Evolutionary conservation across 2,888 invertebrate species (phyloP).

Genomic region (Acanthosepion pharaonis): DNA sequence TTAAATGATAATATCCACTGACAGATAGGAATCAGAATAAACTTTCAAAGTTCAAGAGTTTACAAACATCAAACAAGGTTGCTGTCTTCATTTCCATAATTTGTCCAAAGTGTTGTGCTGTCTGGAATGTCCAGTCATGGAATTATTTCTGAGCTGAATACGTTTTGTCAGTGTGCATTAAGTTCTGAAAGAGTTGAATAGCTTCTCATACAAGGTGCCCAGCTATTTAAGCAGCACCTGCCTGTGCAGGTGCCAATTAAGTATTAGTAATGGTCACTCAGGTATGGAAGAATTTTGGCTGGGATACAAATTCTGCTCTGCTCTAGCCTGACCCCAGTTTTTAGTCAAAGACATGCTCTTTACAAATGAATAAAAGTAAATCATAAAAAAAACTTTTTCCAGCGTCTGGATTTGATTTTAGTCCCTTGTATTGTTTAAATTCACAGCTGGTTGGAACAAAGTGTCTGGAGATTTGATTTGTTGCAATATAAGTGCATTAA

Average conservation of each 20-base stretch:
- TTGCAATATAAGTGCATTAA: too few relatives aligned
- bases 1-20: not conserved
- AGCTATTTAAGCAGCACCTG: not conserved
- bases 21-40: not conserved
- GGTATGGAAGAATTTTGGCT: not conserved
- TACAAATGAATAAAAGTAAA: not conserved
- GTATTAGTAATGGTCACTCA: not conserved
- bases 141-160: not conserved
- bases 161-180: not conserved
- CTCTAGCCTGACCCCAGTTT: not conserved
- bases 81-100: conserved; percentile 9
- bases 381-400: too few relatives aligned
- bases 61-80: not conserved
- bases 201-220: not conserved
- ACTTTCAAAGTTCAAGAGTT: not conserved
- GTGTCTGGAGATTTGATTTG: too few relatives aligned
- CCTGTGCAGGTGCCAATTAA: not conserved
- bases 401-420: too few relatives aligned
- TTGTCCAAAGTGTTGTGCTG: not conserved
- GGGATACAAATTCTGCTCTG: not conserved
- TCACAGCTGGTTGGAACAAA: too few relatives aligned
- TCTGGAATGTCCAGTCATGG: conserved; percentile 15
- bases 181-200: not conserved
- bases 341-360: not conserved
- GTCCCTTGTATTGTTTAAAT: too few relatives aligned